A percentile compares a stretch with the other conserved stretches of the same genome.
Evolutionary conservation across 2,888 invertebrate species (phyloP).

Genomic region (Scelioninae gen. 1): DNA sequence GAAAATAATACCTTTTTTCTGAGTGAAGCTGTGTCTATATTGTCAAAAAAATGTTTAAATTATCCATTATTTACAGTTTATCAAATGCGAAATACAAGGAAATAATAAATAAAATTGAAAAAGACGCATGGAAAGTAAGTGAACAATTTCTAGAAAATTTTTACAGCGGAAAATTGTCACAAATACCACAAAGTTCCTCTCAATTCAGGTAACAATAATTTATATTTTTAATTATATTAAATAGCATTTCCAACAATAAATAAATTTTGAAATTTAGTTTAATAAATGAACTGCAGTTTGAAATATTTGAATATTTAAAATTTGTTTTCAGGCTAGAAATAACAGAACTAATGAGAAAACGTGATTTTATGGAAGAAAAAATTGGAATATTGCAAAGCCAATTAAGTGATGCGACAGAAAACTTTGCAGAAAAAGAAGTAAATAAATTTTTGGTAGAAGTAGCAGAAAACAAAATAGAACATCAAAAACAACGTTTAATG

Average conservation of each 20-base stretch:
- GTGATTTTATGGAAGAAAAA: conserved; percentile 79
- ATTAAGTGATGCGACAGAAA: conserved; percentile 73
- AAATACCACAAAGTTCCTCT: conserved; percentile 72
- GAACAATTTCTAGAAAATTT: conserved; percentile 71
- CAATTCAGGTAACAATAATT: conserved; percentile 72
- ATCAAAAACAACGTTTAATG: conserved; percentile 72
- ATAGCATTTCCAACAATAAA: no score
- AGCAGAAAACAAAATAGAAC: conserved; percentile 73
- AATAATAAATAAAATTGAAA: conserved; percentile 72
- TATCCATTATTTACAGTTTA: conserved; percentile 68
- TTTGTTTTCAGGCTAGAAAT: conserved; percentile 75
- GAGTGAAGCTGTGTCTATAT: no score
- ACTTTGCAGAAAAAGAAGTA: conserved; percentile 75
- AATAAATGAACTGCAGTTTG: no score
- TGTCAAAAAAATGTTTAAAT: no score
- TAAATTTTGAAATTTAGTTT: no score
- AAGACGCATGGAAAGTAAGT: conserved; percentile 67
- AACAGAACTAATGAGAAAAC: conserved; percentile 73
- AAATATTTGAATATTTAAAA: no score
- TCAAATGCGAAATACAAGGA: conserved; percentile 73
- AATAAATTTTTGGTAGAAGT: conserved; percentile 77
- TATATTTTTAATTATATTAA: no score
- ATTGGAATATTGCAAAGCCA: conserved; percentile 75
- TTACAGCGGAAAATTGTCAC: conserved; percentile 70
- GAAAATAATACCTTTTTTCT: no score